Evolutionary conservation across 1,140 invertebrate species (phyloP), one percentile per base, ranked within the genome.

Genomic region (Branchinecta lindahli): DNA sequence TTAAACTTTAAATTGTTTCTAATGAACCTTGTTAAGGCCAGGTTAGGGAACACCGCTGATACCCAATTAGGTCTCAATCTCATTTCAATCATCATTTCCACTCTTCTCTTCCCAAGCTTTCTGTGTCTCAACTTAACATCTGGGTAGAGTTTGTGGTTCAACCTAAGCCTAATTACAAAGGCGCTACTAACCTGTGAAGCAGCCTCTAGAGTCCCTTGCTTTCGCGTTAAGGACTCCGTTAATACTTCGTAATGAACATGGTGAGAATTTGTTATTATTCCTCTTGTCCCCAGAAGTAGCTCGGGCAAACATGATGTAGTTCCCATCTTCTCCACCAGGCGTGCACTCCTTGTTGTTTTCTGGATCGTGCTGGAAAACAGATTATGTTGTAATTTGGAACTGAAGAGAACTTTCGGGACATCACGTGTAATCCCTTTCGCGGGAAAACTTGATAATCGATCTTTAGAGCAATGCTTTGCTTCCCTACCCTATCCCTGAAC

Each of bases 301-400:
- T 72, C 92, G 85, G 3, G 91, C 90, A 79, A 96, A 97, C 94
- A 97, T 97, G 76, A 98, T 98, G 80, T 91, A 98, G 82, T 98
- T 98, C 20, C 95, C 95, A 81, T 94, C 88, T 77, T 94, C 89
- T 67, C 92, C 90, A 70, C 92, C 91, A 20, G 81, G 79, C 33
- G 90, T 91, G 78, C 94, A 94, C 74, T 86, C 83, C 45, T 74
- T 74, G 76, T 84, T 78, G n/a, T 77, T 75, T 80, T 94, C 89
- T 8, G 94, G 94, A 84, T 99, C 96, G 78, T 98, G 95, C 91
- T 96, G 78, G 8, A 84, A 81, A 73, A 66, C 73, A 72, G 73
- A 75, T 72, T 75, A 67, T 73, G 73, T 65, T 44, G 73, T 20
- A 15, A 8, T 66, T 7, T 8, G 46, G 47, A 21, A 5, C 15